These are phyloP conservation scores for Mastigias papua DNA, from an alignment of 30 jellyfish, hydroid and myxozoan genomes.

Conservation along the genomic window DNA sequence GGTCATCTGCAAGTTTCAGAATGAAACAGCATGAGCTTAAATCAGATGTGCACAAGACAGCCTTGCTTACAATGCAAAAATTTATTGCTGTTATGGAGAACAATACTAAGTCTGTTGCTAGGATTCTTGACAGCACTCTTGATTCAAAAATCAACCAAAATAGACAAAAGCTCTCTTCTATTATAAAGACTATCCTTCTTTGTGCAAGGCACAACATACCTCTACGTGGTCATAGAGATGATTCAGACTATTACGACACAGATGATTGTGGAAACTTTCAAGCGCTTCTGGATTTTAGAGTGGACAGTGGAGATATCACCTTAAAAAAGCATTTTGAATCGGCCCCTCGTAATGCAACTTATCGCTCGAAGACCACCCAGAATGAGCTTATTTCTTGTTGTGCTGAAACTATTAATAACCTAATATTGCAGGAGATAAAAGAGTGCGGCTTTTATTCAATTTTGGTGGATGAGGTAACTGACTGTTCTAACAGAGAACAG, in stretches of 20 bases:
- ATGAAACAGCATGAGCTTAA: too few species aligned
- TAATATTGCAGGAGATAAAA: background rate
- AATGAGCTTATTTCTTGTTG: constrained; percentile 19
- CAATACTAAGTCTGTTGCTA: too few species aligned
- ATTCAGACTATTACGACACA: constrained; percentile 12
- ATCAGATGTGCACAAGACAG: too few species aligned
- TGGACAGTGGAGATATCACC: constrained; percentile 32
- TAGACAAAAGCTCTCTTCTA: too few species aligned
- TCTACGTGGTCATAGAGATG: constrained; percentile 58
- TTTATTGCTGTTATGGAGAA: too few species aligned
- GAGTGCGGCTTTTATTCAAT: constrained; percentile 1
- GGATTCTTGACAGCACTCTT: too few species aligned
- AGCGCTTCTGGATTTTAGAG: constrained; percentile 30
- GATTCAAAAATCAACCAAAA: too few species aligned
- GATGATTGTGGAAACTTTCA: constrained; percentile 14
- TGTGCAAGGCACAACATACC: constrained; percentile 46
- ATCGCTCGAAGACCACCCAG: constrained; percentile 2
- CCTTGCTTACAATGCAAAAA: too few species aligned
- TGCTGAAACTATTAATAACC: background rate
- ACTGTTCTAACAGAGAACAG: constrained; percentile 64
- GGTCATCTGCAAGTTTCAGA: too few species aligned
- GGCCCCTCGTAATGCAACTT: constrained; percentile 31
- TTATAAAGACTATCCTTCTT: too few species aligned
- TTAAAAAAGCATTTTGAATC: constrained; percentile 22
- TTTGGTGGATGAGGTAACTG: too few species aligned